Evolutionary conservation across 2,888 invertebrate genomes (phyloP), one percentile per base, ranked within the genome.

Genomic region (Sipha maydis): DNA sequence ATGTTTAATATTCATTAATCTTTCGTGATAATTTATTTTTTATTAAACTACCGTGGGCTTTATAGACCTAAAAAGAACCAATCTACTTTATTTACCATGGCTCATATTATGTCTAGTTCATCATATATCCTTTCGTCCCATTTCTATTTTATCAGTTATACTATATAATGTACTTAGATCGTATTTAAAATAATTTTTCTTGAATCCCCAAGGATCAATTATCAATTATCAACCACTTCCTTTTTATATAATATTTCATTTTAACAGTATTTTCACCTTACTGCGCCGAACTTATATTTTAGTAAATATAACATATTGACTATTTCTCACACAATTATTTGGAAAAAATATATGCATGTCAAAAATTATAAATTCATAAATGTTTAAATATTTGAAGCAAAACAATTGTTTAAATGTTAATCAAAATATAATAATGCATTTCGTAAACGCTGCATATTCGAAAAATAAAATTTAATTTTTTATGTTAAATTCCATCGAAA

Each of bases 171-270:
- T 73, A 73, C 31, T n/a, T 8, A 25, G 34, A 83, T 56, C 17
- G 34, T 83, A 83, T 83, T 73, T 54, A 83, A 73, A 83, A 73
- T 73, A 38, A 25, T 83, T 73, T 83, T 54, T 25, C 71, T 83
- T 4, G 14, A 17, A 56, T n/a, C 83, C 56, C 83, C n/a, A 17
- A 73, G 73, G 54, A 48, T 54, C 73, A 34, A 34, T 73, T 73
- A 73, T 83, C 83, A 83, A 73, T 73, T 83, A 83, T 83, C 83
- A 56, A 25, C 71, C 48, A 34, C 28, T 83, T 83, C 17, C 54
- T 34, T 73, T 73, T 38, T 73, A 56, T 83, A 54, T 54, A 73
- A 83, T 83, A 73, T 83, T 83, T 73, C 34, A 83, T 54, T 54
- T 25, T 54, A 34, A 54, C 54, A 7, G 54, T 83, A 83, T 83